Conservation (phyloP, 35 echinoderm and acorn worm genomes). For the Holothuria glaberrima region DNA sequence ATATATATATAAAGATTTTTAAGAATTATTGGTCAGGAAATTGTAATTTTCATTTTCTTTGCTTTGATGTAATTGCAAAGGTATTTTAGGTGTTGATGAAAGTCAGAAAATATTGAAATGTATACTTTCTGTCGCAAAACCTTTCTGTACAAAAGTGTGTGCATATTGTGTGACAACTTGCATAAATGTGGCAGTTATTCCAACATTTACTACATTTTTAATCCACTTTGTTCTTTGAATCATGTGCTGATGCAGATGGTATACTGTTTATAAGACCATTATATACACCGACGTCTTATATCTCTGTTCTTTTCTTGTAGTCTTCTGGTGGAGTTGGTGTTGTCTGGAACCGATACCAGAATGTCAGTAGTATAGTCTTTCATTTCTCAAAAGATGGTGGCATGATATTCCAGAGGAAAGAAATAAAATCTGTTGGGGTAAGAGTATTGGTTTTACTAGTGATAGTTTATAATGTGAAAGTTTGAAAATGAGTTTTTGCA, state of each 20-base stretch:
- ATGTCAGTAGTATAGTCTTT: background rate
- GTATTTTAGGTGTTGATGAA: no score
- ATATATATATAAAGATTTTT: no score
- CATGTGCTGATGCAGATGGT: no score
- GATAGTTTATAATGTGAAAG: no score
- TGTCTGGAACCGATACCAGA: background rate
- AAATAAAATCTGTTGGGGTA: background rate
- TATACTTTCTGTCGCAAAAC: no score
- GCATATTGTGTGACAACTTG: no score
- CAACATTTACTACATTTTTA: background rate
- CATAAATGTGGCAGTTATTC: background rate
- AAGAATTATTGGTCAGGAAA: no score
- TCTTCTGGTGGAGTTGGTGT: background rate
- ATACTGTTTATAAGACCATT: no score
- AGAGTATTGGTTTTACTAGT: background rate
- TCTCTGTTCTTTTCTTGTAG: background rate
- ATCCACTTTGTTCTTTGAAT: background rate
- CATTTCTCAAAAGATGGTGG: slow-evolving; percentile 7
- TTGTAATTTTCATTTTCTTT: no score
- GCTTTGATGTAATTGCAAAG: no score
- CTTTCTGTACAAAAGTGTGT: no score
- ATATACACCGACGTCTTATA: background rate
- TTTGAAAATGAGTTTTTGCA: background rate
- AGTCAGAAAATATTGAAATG: no score
- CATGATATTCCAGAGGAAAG: background rate